Conservation (phyloP, 2,113 vertebrate genomes). For the Aphelocoma coerulescens region DNA sequence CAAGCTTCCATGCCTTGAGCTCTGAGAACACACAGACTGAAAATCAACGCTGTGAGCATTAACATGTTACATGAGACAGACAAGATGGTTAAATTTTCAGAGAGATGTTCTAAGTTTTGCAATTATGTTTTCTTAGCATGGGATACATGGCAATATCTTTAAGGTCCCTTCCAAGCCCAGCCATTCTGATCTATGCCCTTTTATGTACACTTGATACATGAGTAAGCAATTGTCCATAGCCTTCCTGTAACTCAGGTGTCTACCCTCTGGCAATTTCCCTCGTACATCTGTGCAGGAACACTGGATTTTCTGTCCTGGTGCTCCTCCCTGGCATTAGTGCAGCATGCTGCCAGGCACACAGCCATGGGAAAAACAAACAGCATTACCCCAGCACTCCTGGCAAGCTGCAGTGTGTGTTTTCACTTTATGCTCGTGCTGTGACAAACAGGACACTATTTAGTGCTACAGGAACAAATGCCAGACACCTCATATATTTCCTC, state of each 20-base stretch:
- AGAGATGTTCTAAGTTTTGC: not conserved
- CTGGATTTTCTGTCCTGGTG: not conserved
- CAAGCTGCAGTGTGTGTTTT: not conserved
- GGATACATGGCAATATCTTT: not conserved
- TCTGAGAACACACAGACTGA: not conserved
- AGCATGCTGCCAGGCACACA: not conserved
- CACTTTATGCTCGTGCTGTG: accelerated
- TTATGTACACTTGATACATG: not conserved
- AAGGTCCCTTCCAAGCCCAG: not conserved
- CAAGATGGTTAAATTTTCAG: not conserved
- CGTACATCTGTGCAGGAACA: not conserved
- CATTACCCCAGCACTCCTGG: not conserved
- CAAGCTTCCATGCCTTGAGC: not conserved
- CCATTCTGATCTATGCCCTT: not conserved
- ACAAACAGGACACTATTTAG: not conserved
- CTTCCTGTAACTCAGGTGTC: not conserved
- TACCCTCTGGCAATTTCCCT: not conserved
- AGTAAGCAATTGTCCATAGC: not conserved
- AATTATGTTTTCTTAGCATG: not conserved
- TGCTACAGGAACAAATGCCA: not conserved
- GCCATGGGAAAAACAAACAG: not conserved
- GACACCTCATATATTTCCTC: not conserved
- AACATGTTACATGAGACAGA: not conserved
- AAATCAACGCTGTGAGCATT: not conserved
- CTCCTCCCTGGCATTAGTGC: not conserved